Base-by-base conservation (phyloP, 2,797 vertebrate species). In the Enteromius mattozi region DNA sequence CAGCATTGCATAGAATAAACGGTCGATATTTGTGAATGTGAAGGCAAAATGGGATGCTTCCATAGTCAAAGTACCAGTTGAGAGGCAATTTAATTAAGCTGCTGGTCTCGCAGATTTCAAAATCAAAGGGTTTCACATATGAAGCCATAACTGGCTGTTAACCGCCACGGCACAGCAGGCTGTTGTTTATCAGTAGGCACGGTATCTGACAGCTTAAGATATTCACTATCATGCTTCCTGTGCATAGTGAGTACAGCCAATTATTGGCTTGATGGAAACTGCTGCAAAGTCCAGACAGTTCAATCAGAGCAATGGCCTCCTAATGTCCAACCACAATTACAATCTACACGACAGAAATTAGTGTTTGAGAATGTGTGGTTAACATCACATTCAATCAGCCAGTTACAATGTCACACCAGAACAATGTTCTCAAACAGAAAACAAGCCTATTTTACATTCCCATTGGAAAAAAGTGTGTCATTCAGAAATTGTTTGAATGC, bases 31-130 rank as follows among this genome's bases (percentile, higher is more conserved):
- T 56, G 24, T 56, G 24, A 42, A 69, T 7, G 21, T 21, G 35
- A 77, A 77, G 24, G 33, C 70, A 68, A 75, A 75, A 65, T 30
- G 17, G 10, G n/a, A 40, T 16, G 47, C 81, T 54, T 77, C 72
- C 45, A 24, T 42, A 13, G 45, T 68, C 59, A 49, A 51, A 82
- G 30, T 27, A 51, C 40, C 56, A 47, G 24, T 72, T 33, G 35
- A 47, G 80, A 82, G 56, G 40, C 40, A 27, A 75, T 37, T 75
- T n/a, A 82, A 82, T 82, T n/a, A 63, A 37, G 80, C 54, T 74
- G 54, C 69, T 63, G 80, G 80, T 81, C 66, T 70, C 5, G 35
- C 63, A 54, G 47, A 70, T 69, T 59, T 81, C 6, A 71, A 81
- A 81, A 70, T 54, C 79, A 71, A 59, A 56, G 17, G 54, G 37